Evolutionary conservation across 64 coral and sea anemone genomes (phyloP).

Genomic region (Stichodactyla mertensii): DNA sequence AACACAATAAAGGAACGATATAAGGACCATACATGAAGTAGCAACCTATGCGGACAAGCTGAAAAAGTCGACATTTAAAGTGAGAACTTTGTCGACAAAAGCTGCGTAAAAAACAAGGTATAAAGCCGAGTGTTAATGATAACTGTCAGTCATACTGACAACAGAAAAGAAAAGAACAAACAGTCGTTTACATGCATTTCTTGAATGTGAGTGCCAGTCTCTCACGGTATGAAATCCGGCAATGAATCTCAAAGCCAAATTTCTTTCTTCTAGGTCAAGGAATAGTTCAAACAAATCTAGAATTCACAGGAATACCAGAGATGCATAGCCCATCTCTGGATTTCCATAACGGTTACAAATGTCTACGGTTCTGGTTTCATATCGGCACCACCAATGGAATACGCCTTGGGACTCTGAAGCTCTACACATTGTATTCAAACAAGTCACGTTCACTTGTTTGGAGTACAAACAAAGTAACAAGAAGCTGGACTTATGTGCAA

Average conservation of each 20-base stretch:
- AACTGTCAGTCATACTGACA: too few relatives aligned
- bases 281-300: not conserved
- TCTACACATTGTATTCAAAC: not conserved
- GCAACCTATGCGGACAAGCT: too few relatives aligned
- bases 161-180: too few relatives aligned
- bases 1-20: too few relatives aligned
- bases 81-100: too few relatives aligned
- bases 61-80: too few relatives aligned
- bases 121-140: too few relatives aligned
- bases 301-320: not conserved
- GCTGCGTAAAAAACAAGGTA: too few relatives aligned
- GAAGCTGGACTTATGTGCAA: not conserved
- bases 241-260: not conserved
- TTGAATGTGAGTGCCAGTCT: too few relatives aligned
- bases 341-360: not conserved
- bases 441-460: not conserved
- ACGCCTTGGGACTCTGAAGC: not conserved
- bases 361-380: conserved; percentile 1
- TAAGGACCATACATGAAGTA: too few relatives aligned
- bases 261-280: not conserved
- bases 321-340: not conserved
- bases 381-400: not conserved
- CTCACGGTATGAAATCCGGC: too few relatives aligned
- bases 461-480: not conserved
- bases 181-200: too few relatives aligned